phyloP scores from a whole-genome alignment of 1,140 invertebrate genomes.

The Scaptomyza hsui region DNA sequence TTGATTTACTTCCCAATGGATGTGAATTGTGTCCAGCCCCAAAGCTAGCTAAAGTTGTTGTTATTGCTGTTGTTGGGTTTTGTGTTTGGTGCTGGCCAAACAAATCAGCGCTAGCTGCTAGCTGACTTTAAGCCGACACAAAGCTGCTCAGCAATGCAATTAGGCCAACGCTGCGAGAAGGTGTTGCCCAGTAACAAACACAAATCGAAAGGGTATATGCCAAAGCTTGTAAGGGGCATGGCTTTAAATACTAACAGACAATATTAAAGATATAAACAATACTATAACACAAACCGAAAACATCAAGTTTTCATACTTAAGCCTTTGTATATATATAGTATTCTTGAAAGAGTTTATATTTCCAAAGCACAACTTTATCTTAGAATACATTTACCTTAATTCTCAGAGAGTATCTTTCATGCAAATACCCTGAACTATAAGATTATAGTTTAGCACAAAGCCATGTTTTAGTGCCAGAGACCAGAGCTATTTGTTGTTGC shows the following conservation, averaged over 20 bases:
- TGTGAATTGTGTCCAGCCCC: constrained; percentile 1
- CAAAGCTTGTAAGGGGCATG: background rate
- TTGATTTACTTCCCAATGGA: constrained; percentile 64
- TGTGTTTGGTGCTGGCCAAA: constrained; percentile 33
- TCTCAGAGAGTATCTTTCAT: background rate
- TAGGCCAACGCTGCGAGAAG: constrained; percentile 53
- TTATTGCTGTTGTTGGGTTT: background rate
- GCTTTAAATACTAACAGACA: too few species aligned
- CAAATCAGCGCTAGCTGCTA: constrained; percentile 61
- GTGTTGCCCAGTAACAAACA: constrained; percentile 9
- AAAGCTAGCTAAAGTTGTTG: too few species aligned
- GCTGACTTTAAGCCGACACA: constrained; percentile 72
- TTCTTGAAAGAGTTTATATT: too few species aligned
- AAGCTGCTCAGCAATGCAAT: constrained; percentile 75
- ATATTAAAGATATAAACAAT: too few species aligned
- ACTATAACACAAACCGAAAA: too few species aligned
- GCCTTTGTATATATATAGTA: too few species aligned
- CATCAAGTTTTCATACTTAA: too few species aligned
- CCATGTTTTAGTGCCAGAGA: constrained; percentile 40
- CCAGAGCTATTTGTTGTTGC: background rate
- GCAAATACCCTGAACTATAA: background rate
- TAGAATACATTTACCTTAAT: background rate
- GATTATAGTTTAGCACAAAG: constrained; percentile 36
- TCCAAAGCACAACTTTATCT: background rate
- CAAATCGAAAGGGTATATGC: background rate